These are phyloP conservation scores for Tetramorium alpestre DNA, from an alignment of 1,140 invertebrate genomes.

Conservation along the genomic window DNA sequence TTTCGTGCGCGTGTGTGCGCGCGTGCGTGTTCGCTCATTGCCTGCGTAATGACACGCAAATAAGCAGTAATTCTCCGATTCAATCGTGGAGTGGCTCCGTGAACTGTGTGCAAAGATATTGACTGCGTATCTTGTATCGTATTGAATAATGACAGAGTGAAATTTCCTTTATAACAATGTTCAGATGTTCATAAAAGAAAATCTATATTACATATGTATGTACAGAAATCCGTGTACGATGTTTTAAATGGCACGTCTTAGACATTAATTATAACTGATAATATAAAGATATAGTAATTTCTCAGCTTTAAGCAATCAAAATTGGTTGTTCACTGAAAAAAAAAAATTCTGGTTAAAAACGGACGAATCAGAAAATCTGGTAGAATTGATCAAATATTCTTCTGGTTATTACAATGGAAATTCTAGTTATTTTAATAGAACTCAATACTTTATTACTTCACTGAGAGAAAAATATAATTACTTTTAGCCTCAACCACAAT, in stretches of 20 bases:
- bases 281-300: background rate
- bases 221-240: background rate
- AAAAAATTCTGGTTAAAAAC: no score
- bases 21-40: constrained; percentile 11
- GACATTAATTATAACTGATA: background rate
- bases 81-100: constrained; percentile 6
- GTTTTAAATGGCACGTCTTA: background rate
- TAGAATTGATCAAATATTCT: no score
- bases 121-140: background rate
- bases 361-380: no score
- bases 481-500: no score
- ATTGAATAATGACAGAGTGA: background rate
- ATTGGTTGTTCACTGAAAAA: background rate
- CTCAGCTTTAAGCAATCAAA: background rate
- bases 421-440: no score
- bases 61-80: constrained; percentile 39
- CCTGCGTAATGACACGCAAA: constrained; percentile 47
- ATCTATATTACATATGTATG: background rate
- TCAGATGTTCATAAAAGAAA: background rate
- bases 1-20: background rate
- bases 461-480: no score
- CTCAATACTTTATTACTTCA: no score
- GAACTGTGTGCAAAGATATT: constrained; percentile 22
- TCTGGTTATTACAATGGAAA: no score
- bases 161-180: constrained; percentile 15